Evolutionary conservation across 2,113 vertebrate species (phyloP).

Genomic region (Campylomormyrus numenius): DNA sequence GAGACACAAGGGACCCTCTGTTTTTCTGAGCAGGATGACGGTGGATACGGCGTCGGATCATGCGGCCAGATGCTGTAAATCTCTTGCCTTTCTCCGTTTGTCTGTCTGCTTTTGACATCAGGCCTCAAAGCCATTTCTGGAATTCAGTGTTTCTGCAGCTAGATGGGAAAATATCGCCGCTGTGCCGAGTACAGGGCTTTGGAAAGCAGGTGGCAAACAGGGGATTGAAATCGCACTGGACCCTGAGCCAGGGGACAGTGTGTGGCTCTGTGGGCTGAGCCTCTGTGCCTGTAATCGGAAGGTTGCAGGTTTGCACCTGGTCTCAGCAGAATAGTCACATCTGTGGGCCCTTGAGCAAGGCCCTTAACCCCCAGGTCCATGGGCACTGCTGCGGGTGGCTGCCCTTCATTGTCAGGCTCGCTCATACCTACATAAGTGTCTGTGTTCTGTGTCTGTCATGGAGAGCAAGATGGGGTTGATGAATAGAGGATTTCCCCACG

Average conservation of each 20-base stretch:
- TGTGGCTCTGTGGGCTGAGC: background rate
- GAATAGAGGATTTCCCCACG: background rate
- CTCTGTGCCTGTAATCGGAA: background rate
- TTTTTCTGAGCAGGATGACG: background rate
- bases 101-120: background rate
- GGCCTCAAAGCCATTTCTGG: background rate
- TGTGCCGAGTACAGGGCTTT: background rate
- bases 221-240: background rate
- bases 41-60: background rate
- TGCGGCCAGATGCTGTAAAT: background rate
- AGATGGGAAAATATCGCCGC: background rate
- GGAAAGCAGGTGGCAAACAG: background rate
- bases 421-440: background rate
- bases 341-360: background rate
- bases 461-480: background rate
- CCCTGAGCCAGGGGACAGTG: background rate
- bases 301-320: background rate
- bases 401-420: background rate
- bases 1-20: background rate
- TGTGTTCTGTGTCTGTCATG: no score
- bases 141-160: background rate
- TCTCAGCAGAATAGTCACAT: background rate
- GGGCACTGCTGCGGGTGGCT: background rate
- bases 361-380: background rate
- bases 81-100: background rate